These are phyloP conservation scores for Phenganax subtilis DNA, from an alignment of 92 coral and sea anemone genomes.

Conservation along the genomic window DNA sequence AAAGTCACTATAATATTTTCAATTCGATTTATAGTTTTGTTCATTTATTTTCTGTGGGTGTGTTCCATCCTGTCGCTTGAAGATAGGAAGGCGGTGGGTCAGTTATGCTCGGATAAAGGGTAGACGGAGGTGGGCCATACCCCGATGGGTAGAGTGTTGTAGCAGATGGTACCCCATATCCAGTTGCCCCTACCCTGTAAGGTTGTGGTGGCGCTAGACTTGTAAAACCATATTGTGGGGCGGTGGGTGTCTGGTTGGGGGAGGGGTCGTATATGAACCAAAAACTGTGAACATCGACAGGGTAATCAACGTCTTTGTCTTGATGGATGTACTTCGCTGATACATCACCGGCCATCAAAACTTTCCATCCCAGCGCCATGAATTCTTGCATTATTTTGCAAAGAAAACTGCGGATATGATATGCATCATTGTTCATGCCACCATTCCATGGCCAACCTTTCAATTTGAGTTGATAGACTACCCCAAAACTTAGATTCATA, in stretches of 20 bases:
- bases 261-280: constrained; percentile 1
- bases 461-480: constrained; percentile 43
- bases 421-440: constrained; percentile 11
- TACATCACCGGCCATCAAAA: constrained; percentile 44
- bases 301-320: constrained; percentile 34
- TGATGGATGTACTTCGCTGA: constrained; percentile 60
- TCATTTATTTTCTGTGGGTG: no score
- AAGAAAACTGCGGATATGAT: constrained; percentile 47
- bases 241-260: constrained; percentile 2
- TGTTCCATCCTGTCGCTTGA: no score
- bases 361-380: constrained; percentile 46
- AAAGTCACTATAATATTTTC: no score
- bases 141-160: constrained; percentile 1
- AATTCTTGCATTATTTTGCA: constrained; percentile 50
- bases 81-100: no score
- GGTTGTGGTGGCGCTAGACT: neutral
- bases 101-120: no score
- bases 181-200: neutral
- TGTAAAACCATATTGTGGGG: neutral
- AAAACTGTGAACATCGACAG: constrained; percentile 8
- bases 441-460: constrained; percentile 56
- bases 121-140: no score
- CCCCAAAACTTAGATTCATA: constrained; percentile 38
- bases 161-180: constrained; percentile 11
- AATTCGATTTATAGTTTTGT: no score